Conservation (phyloP, 2,888 invertebrate species). For the Euzetes globulus region DNA sequence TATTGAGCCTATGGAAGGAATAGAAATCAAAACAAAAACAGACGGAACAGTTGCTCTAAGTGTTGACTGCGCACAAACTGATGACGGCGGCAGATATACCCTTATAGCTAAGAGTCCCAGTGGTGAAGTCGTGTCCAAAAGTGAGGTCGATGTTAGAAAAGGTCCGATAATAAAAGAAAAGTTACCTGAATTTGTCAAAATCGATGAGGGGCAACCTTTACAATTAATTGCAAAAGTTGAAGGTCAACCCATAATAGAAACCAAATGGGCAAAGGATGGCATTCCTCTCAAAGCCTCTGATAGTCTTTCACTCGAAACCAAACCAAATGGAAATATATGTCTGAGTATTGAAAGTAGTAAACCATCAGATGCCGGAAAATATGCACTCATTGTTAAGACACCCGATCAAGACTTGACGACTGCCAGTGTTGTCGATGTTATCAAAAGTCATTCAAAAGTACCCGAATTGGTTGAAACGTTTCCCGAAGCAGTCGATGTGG, state of each 20-base stretch:
- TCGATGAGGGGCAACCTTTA: conserved; percentile 47
- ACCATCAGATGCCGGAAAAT: conserved; percentile 47
- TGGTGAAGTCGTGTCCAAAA: conserved; percentile 42
- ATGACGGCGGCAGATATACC: conserved; percentile 76
- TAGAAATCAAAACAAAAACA: conserved; percentile 57
- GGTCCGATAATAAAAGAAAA: conserved; percentile 56
- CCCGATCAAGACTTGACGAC: conserved; percentile 45
- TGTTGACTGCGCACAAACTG: conserved; percentile 51
- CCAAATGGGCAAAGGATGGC: conserved; percentile 60
- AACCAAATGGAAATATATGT: conserved; percentile 38
- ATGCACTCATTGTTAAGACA: conserved; percentile 50
- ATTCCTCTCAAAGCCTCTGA: not conserved
- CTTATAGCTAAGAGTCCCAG: conserved; percentile 47
- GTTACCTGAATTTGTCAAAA: conserved; percentile 44
- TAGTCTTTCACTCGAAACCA: conserved; percentile 26
- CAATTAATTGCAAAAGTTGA: conserved; percentile 53
- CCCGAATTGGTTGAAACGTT: conserved; percentile 16
- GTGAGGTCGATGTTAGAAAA: conserved; percentile 35
- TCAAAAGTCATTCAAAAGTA: conserved; percentile 47
- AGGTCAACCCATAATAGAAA: conserved; percentile 64
- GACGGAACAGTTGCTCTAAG: conserved; percentile 67
- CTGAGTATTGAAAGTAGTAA: conserved; percentile 53
- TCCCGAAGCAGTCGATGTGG: conserved; percentile 59
- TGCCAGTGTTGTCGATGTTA: conserved; percentile 27
- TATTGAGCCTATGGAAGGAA: conserved; percentile 43